Evolutionary conservation across 2,113 vertebrate genomes (phyloP).

Genomic region (Perccottus glenii): DNA sequence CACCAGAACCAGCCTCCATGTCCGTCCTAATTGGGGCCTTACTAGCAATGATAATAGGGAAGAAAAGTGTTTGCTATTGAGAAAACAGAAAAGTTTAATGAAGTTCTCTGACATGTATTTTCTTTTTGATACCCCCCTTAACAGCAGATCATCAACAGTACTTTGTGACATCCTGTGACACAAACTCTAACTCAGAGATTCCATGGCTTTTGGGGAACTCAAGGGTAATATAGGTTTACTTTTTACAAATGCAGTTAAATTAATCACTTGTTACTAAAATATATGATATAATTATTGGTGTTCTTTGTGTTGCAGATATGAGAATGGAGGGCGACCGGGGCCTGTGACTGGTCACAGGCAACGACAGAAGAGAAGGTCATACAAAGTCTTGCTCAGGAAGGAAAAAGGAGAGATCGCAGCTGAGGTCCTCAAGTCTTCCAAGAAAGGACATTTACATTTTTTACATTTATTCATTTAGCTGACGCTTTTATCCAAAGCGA

Average conservation of each 20-base stretch:
- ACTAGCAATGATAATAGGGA: no score
- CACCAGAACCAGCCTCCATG: no score
- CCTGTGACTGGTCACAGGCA: slow-evolving; percentile 90
- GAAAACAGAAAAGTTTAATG: no score
- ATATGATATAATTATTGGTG: neutral
- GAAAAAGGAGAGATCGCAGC: slow-evolving; percentile 88
- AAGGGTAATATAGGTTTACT: slow-evolving; percentile 64
- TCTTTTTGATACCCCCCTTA: no score
- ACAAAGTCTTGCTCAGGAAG: slow-evolving; percentile 92
- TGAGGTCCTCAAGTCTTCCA: slow-evolving; percentile 91
- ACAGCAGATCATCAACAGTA: slow-evolving; percentile 32
- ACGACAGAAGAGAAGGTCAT: slow-evolving; percentile 91
- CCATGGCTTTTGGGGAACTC: slow-evolving; percentile 80
- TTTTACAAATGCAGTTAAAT: neutral
- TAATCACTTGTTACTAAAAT: no score
- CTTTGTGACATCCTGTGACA: slow-evolving; percentile 37
- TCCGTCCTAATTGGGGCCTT: no score
- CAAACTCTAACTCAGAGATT: slow-evolving; percentile 17
- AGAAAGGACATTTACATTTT: no score
- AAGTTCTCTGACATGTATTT: neutral
- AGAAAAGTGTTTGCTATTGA: no score
- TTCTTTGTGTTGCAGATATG: slow-evolving; percentile 73
- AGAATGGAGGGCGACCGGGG: slow-evolving; percentile 85
- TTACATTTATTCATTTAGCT: no score
- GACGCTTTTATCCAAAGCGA: no score